Base-by-base conservation (phyloP, 2,888 invertebrate genomes). In the Torymus auratus region DNA sequence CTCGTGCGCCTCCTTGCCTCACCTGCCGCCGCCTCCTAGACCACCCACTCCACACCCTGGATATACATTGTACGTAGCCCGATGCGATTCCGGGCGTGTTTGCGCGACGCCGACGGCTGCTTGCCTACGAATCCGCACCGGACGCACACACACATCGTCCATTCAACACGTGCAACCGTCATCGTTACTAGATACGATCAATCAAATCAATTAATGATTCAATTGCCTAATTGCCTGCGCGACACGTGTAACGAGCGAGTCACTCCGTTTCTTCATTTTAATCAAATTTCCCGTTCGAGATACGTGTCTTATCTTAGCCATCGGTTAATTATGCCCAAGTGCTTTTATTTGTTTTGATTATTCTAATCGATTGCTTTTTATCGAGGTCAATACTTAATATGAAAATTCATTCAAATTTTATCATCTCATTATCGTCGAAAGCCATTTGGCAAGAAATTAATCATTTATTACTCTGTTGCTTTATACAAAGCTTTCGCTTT, bases 161-260 rank as follows among this genome's bases (percentile, higher is more conserved):
- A 90, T 89, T 88, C 89, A 89, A 88, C 89, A 88, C 89, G 88
- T 88, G 87, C 88, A 88, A 88, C 85, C 88, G 88, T 89, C 89
- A 88, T 88, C 89, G 87, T 88, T 83, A 84, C 82, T 83, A 85
- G 88, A 89, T 88, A 87, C 88, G 84, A 90, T 90, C 89, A 87
- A 88, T 90, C 89, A 87, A 88, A 88, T 89, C 89, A 86, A 89
- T 90, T 88, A 86, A 89, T 89, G 85, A 88, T 88, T 88, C 88
- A 87, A 89, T 89, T 86, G 87, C 85, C 81, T 84, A 84, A 86
- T 88, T 86, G 82, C 80, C 70, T 56, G 13, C 13, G 60, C 0
- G 52, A 65, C 41, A 41, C 41, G 41, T 41, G 41, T 41, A 41
- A 41, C 41, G 41, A 41, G 7, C 41, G 41, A 41, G 14, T 52